Percentiles rank a stretch among this genome's conserved stretches.
Conservation (phyloP, 2,888 invertebrate genomes). For the Diploptera punctata region DNA sequence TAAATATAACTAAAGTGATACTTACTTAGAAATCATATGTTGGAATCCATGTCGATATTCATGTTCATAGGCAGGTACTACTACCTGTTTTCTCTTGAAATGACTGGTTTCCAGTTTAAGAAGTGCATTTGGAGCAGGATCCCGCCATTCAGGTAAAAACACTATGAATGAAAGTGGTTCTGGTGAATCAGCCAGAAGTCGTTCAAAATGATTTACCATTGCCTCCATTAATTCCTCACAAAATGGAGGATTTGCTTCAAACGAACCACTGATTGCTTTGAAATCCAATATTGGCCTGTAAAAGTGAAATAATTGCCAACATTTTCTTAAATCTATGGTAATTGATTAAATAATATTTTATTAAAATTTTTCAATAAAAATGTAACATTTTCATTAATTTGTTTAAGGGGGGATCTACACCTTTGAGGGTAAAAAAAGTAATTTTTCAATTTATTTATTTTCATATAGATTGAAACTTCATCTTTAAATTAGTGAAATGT, state of each 20-base stretch:
- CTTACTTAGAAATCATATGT: slow-evolving; percentile 88
- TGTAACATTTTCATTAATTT: no score
- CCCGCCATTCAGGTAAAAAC: slow-evolving; percentile 92
- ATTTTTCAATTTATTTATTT: no score
- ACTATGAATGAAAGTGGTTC: slow-evolving; percentile 94
- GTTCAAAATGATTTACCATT: slow-evolving; percentile 90
- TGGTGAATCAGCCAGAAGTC: slow-evolving; percentile 81
- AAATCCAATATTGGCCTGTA: slow-evolving; percentile 87
- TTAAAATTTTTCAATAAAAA: no score
- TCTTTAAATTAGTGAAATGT: no score
- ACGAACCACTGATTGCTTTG: slow-evolving; percentile 91
- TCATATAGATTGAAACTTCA: no score
- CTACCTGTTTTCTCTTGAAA: slow-evolving; percentile 90
- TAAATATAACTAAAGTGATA: no score
- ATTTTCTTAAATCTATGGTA: no score
- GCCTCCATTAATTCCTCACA: slow-evolving; percentile 93
- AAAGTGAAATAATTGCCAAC: no score
- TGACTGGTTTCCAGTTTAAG: slow-evolving; percentile 84
- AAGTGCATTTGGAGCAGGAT: slow-evolving; percentile 82
- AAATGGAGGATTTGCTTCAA: slow-evolving; percentile 95
- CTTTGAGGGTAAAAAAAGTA: no score
- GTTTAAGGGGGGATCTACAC: no score
- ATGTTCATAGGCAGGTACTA: slow-evolving; percentile 93
- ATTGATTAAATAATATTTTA: no score
- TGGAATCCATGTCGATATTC: slow-evolving; percentile 97